phyloP scores from a whole-genome alignment of 2,113 vertebrate species.

The Ammodramus savannarum region DNA sequence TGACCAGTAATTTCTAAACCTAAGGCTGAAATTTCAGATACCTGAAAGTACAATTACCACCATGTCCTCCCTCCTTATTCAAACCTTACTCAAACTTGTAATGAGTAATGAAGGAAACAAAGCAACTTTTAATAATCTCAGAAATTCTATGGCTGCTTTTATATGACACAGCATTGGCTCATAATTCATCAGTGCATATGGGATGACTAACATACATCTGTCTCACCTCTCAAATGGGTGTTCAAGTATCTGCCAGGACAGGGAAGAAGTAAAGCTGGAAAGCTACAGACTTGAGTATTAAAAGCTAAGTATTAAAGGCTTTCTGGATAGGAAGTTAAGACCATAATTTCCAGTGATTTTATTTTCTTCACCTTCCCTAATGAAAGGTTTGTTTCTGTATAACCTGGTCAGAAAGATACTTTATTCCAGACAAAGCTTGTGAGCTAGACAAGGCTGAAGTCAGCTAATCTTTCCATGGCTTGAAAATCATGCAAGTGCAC shows the following conservation, averaged over 20 bases:
- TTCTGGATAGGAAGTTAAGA: not conserved
- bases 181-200: not conserved
- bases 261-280: not conserved
- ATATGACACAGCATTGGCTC: not conserved
- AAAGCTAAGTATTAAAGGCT: not conserved
- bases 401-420: not conserved
- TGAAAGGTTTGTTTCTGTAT: not conserved
- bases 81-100: not conserved
- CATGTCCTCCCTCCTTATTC: not conserved
- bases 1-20: not conserved
- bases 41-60: not conserved
- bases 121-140: not conserved
- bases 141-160: not conserved
- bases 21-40: not conserved
- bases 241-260: not conserved
- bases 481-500: accelerated
- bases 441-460: not conserved
- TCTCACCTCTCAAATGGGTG: not conserved
- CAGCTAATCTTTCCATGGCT: not conserved
- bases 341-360: accelerated
- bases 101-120: not conserved
- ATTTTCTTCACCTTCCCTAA: not conserved
- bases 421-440: not conserved
- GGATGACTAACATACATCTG: not conserved
- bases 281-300: not conserved